Evolutionary conservation across 1,140 invertebrate genomes (phyloP), one percentile per base, ranked within the genome.

Genomic region (Ooceraea biroi): DNA sequence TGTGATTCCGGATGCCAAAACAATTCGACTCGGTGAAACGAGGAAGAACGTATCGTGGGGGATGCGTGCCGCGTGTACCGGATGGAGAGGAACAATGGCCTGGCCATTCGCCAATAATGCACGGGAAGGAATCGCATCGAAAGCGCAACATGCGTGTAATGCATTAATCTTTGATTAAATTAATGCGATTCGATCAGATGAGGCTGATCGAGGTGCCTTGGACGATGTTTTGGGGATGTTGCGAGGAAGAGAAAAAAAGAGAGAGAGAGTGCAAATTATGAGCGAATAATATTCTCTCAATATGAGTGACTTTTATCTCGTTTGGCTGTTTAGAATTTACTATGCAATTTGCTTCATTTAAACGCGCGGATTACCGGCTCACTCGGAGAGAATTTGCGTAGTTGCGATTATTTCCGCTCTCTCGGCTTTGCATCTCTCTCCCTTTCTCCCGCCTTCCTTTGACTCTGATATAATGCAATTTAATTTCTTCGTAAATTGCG

Each of bases 401-500:
- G 58, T 80, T 7, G 63, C 36, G 55, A 57, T 55, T 80, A 80
- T 30, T 57, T 69, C 30, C 17, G 12, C 17, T 46, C 19, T 19
- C 19, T 57, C 17, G 65, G 36, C 36, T 80, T 17, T 46, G 4
- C 69, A n/a, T 68, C 48, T 69, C 48, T 78, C 55, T 69, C 1
- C 58, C 61, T 48, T n/a, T n/a, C n/a, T n/a, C n/a, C n/a, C n/a
- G 7, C 36, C 10, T 10, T 30, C 1, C n/a, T 57, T 27, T 14
- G 48, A 69, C 63, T 69, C 5, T 1, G 19, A 69, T 41, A 19
- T 27, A 44, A 78, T n/a, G 48, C 63, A 55, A 78, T 78, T 66
- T 55, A 77, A 66, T 77, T 77, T 68, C 76, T 68, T 68, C 19
- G 76, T 27, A 44, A 78, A 68, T 78, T 78, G 50, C 50, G 44